Evolutionary conservation across 2,888 invertebrate species (phyloP).

Genomic region (Lasioglossum morio): DNA sequence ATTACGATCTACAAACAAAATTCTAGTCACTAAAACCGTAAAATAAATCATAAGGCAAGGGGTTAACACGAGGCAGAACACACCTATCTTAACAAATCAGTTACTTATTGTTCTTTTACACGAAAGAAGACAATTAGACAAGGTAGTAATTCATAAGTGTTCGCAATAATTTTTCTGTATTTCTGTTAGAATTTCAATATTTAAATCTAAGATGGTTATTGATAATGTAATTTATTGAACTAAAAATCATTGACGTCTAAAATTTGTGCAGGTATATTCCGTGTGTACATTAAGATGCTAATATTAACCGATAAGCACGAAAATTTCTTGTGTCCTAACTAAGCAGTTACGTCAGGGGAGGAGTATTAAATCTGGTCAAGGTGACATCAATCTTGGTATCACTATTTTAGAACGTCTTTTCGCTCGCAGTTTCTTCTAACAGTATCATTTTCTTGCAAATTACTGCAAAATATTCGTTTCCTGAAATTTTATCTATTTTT

Average conservation of each 20-base stretch:
- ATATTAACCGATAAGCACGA: slow-evolving; percentile 60
- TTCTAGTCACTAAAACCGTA: too few relatives aligned
- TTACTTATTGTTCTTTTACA: background rate
- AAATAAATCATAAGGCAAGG: too few relatives aligned
- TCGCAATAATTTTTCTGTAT: background rate
- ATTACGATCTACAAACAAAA: too few relatives aligned
- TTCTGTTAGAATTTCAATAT: background rate
- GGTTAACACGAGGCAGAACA: too few relatives aligned
- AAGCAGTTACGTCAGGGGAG: slow-evolving; percentile 53
- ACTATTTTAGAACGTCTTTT: slow-evolving; percentile 16
- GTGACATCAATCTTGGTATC: slow-evolving; percentile 51
- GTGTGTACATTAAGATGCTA: slow-evolving; percentile 28
- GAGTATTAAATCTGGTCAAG: slow-evolving; percentile 63
- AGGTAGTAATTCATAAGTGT: background rate
- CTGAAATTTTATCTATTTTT: background rate
- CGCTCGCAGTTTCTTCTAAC: background rate
- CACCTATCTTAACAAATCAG: too few relatives aligned
- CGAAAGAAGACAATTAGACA: background rate
- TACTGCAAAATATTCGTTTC: background rate
- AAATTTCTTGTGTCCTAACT: slow-evolving; percentile 53
- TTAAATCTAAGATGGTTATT: background rate
- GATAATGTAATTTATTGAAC: background rate
- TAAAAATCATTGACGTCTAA: background rate
- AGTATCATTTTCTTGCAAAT: background rate
- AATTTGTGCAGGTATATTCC: background rate